A percentile compares a stretch with the other conserved stretches of the same genome.
Evolutionary conservation across 2,888 invertebrate species (phyloP).

Genomic region (Parnassius apollo): DNA sequence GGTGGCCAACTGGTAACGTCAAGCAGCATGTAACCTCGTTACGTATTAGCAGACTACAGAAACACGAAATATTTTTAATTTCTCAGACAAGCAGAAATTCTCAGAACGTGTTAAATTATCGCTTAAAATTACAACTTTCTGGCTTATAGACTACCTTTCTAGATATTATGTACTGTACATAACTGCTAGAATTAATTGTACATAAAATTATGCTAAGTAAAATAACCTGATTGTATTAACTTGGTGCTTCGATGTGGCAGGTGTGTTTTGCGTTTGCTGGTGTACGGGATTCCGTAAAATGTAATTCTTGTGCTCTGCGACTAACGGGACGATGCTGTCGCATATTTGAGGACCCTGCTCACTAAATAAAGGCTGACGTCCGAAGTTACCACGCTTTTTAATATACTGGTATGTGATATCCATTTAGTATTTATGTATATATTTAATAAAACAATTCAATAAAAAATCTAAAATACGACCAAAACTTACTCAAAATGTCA

Average conservation of each 20-base stretch:
- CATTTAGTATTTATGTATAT: conserved; percentile 36
- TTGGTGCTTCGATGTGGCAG: conserved; percentile 56
- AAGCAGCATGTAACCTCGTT: too few relatives aligned
- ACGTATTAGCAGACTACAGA: too few relatives aligned
- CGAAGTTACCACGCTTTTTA: conserved; percentile 68
- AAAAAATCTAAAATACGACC: neutral
- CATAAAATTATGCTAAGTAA: too few relatives aligned
- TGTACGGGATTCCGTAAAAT: conserved; percentile 79
- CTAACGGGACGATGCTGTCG: conserved; percentile 57
- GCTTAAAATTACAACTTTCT: too few relatives aligned
- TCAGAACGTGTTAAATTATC: too few relatives aligned
- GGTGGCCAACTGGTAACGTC: too few relatives aligned
- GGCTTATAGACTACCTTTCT: too few relatives aligned
- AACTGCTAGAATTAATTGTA: too few relatives aligned
- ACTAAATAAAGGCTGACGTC: conserved; percentile 73
- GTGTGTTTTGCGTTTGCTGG: conserved; percentile 68
- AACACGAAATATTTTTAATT: too few relatives aligned
- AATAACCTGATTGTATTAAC: conserved; percentile 80
- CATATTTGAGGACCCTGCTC: conserved; percentile 66
- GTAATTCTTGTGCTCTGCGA: conserved; percentile 55
- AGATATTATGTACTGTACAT: too few relatives aligned
- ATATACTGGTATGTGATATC: conserved; percentile 61
- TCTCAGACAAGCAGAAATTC: too few relatives aligned
- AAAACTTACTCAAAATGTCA: neutral
- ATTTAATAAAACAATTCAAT: neutral